Base-by-base conservation (phyloP, 2,888 invertebrate species). In the Ormia ochracea region DNA sequence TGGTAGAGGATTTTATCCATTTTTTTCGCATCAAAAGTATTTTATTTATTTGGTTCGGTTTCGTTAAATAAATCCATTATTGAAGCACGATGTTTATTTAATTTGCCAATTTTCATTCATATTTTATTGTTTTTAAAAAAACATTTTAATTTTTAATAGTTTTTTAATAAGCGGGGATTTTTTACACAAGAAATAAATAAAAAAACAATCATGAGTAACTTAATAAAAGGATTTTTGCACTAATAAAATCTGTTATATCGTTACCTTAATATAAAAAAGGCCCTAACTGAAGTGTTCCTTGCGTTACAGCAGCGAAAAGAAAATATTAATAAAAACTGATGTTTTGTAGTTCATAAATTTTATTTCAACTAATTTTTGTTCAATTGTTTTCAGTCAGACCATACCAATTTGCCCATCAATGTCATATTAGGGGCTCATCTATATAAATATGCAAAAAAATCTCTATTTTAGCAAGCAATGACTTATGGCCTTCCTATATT, bases 161-260 rank as follows among this genome's bases (percentile, higher is more conserved):
- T 43, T 31, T 61, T 61, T 61, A 43, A 45, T 31, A 65, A 70
- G 61, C 66, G 54, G 63, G 68, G 31, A 63, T 9, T 31, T 70
- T 72, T 79, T 76, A 74, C 58, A 58, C 77, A 66, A 74, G 77
- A 78, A 72, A 77, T 17, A 75, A 68, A 56, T 56, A 72, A 66
- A 79, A 79, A 76, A 77, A 77, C 72, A 77, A 73, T 73, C 68
- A 73, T 58, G 68, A 77, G 77, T 72, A 77, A 80, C 72, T 33
- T 59, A 68, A 68, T 73, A 68, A 80, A 70, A 72, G 63, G 61
- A 52, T 63, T 65, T 48, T 50, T 58, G 69, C 56, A 76, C 41
- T 72, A 61, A 48, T 58, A 21, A 31, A 33, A 28, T 41, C 58
- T 63, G 45, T 75, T 69, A 63, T 19, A 36, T n/a, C n/a, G n/a